A percentile compares a stretch with the other conserved stretches of the same genome.
Conservation (phyloP, 1,140 invertebrate genomes). For the Drosophila mojavensis region DNA sequence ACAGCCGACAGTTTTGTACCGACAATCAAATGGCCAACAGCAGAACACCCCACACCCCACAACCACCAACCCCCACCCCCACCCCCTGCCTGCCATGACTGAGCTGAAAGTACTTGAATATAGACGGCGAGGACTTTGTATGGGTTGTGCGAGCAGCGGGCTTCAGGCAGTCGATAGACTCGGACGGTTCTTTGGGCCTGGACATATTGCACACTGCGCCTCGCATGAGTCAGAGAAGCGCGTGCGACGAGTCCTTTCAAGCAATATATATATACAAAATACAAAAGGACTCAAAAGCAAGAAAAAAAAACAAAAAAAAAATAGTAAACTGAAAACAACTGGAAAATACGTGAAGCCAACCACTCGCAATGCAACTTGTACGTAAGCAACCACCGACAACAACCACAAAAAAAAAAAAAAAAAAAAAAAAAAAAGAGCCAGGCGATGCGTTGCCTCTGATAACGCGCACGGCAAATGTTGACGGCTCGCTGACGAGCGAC, state of each 20-base stretch:
- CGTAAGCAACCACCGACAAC: constrained; percentile 55
- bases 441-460: constrained; percentile 65
- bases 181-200: constrained; percentile 12
- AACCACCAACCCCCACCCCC: neutral
- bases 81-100: too few species aligned
- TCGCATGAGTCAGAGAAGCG: constrained; percentile 68
- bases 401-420: neutral
- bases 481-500: constrained; percentile 35
- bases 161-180: constrained; percentile 6
- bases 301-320: too few species aligned
- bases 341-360: constrained; percentile 17
- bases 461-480: constrained; percentile 52
- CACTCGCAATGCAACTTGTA: constrained; percentile 7
- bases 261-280: constrained; percentile 7
- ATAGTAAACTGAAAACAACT: constrained; percentile 10
- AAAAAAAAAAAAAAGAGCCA: constrained; percentile 12
- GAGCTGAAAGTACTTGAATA: constrained; percentile 19
- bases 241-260: constrained; percentile 62
- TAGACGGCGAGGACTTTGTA: constrained; percentile 57
- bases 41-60: neutral
- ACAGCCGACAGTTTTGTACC: constrained; percentile 21
- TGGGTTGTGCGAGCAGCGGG: constrained; percentile 54
- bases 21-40: constrained; percentile 71
- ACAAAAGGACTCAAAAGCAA: too few species aligned
- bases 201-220: constrained; percentile 54